Evolutionary conservation across 2,888 invertebrate genomes (phyloP), one percentile per base, ranked within the genome.

Genomic region (Syrphus vitripennis): DNA sequence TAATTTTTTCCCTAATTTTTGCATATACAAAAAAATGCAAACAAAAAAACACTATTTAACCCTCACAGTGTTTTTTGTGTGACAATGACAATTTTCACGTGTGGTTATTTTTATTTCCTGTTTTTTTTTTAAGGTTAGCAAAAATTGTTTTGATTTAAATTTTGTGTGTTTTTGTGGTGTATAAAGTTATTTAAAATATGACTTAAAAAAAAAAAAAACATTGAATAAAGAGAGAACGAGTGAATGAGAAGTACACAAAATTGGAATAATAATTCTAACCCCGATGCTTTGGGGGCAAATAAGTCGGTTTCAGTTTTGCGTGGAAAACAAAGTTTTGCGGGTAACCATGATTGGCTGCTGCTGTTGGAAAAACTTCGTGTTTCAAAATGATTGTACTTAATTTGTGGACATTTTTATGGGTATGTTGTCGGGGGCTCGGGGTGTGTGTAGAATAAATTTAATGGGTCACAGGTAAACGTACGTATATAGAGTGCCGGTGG

Each of bases 141-240:
- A 61, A 80, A 84, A 80, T 67, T 75, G 65, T 84, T 80, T 71
- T 80, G 80, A 84, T 80, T 80, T 76, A 65, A 80, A 76, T 84
- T 31, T 76, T 84, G 71, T 76, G 84, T 80, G 75, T 67, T 80
- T 57, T 53, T 80, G 80, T 9, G 84, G 84, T 67, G 59, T 26
- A 76, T 55, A 42, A 71, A 80, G 84, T 84, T 80, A 84, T 84
- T 80, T 76, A 69, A 78, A 67, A 57, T 50, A 67, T 67, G 48
- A 31, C 34, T n/a, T 42, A 4, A 42, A 42, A 42, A 21, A 53
- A 59, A 61, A 61, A 45, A 16, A 10, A 12, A 29, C 4, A 4
- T 10, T 10, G 42, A 16, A 7, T n/a, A 50, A 2, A 2, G 26
- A 42, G 37, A 37, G 37, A 10, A 1, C 14, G 6, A 29, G 4